phyloP scores from a whole-genome alignment of 2,113 vertebrate genomes.

The Ascaphus truei region DNA sequence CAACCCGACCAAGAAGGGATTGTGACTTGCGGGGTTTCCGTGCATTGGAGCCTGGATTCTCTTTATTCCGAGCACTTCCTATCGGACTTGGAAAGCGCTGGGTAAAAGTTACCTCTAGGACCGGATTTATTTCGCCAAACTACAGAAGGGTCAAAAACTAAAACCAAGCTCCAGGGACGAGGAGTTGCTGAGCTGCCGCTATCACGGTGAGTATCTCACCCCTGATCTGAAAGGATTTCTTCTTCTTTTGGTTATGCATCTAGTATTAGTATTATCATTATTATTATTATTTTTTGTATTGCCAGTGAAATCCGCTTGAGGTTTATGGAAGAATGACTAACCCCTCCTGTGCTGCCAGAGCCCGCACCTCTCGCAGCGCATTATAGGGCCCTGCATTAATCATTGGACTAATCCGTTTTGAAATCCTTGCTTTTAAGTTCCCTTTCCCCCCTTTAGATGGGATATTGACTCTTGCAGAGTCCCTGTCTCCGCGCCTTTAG shows the following conservation, averaged over 20 bases:
- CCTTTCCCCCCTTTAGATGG: too few species aligned
- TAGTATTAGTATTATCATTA: too few species aligned
- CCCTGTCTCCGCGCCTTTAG: slow-evolving; percentile 9
- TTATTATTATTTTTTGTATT: not conserved
- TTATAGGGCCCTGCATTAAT: too few species aligned
- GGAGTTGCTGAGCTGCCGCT: slow-evolving; percentile 60
- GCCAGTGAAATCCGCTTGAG: not conserved
- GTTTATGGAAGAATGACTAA: not conserved
- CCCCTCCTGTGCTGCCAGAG: not conserved
- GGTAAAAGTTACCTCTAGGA: slow-evolving; percentile 49
- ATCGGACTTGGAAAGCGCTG: slow-evolving; percentile 44
- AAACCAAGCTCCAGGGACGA: slow-evolving; percentile 45
- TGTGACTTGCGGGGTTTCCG: not conserved
- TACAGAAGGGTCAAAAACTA: slow-evolving; percentile 53
- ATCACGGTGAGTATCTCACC: slow-evolving; percentile 66
- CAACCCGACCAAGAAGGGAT: not conserved
- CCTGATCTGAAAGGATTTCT: not conserved
- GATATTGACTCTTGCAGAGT: too few species aligned
- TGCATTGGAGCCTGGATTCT: not conserved
- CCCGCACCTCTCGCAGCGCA: too few species aligned
- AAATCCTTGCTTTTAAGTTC: too few species aligned
- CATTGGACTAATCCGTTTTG: too few species aligned
- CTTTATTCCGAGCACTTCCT: not conserved
- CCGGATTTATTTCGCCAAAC: slow-evolving; percentile 62
- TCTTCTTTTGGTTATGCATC: not conserved